Base-by-base conservation (phyloP, 2,888 invertebrate genomes). In the Tachina fera region DNA sequence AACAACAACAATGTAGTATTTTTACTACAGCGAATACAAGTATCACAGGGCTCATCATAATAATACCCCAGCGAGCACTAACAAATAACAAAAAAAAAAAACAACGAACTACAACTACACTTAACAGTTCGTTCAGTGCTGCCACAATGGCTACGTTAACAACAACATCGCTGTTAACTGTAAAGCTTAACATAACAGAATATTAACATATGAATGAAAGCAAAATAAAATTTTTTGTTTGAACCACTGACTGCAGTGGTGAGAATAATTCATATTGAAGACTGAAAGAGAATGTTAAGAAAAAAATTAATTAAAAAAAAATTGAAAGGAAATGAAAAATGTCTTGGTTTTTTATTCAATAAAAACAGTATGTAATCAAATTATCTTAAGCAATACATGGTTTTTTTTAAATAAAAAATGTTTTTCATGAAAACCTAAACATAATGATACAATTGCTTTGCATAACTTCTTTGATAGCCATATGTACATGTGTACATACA, bases 1-100 rank as follows among this genome's bases (percentile, higher is more conserved):
- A 60, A 61, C 43, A 53, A 81, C 74, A 61, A 60, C 45, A 67
- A 68, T 60, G n/a, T 67, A 53, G 43, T 68, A 43, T 53, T 68
- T 75, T 75, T 53, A 75, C 74, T 68, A 72, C 56, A 58, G 16
- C 65, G 13, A 56, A 3, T 49, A 43, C 10, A 51, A 45, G 16
- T 45, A 53, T 41, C 45, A 68, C 53, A 9, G 47, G 63, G 56
- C 63, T 72, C 53, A 31, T 56, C 45, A 78, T 43, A 70, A 68
- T 67, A 76, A 47, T 10, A 67, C 58, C 13, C 43, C 13, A 41
- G 39, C 13, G 53, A 71, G 68, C 16, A 22, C 31, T 61, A 3
- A 47, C 16, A 63, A 6, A 63, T 9, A 31, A 74, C 8, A 45
- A 58, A 58, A 47, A 47, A 47, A 3, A 45, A 63, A 22, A 67